A percentile compares a stretch with the other conserved stretches of the same genome.
These are phyloP conservation scores for Microplitis manilae DNA, from an alignment of 2,888 invertebrate species.

Conservation along the genomic window DNA sequence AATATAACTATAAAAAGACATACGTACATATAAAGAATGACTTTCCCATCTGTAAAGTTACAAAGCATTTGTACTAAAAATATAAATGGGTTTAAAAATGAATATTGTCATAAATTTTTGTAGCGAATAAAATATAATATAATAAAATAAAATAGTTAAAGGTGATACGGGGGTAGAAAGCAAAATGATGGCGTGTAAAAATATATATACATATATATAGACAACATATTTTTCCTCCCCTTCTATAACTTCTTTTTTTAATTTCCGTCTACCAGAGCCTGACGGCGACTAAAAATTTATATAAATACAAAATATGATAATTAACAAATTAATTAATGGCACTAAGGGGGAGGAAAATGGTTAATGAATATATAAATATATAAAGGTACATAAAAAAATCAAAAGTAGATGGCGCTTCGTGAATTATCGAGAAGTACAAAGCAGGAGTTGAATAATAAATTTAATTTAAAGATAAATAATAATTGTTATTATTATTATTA, in stretches of 20 bases:
- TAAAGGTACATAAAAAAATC: conserved; percentile 6
- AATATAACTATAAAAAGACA: conserved; percentile 51
- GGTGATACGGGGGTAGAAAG: conserved; percentile 40
- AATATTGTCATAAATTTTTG: conserved; percentile 51
- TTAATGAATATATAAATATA: conserved; percentile 12
- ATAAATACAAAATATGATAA: background rate
- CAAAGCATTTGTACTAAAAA: conserved; percentile 30
- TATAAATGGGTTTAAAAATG: conserved; percentile 39
- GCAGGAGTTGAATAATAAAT: too few relatives aligned
- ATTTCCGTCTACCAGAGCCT: conserved; percentile 5
- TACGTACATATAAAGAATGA: conserved; percentile 42
- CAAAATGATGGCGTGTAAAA: conserved; percentile 12
- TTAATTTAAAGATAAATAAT: background rate
- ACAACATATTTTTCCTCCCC: background rate
- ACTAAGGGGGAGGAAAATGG: conserved; percentile 4
- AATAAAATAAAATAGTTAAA: conserved; percentile 48
- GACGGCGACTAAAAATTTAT: background rate
- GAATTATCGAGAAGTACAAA: conserved; percentile 15
- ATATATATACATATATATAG: conserved; percentile 17
- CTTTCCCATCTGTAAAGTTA: background rate
- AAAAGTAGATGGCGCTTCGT: conserved; percentile 22
- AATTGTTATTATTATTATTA: background rate
- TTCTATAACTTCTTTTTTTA: background rate
- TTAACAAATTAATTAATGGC: background rate
- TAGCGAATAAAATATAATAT: conserved; percentile 41